phyloP scores from a whole-genome alignment of 2,797 vertebrate species.

The Eleutherodactylus coqui region DNA sequence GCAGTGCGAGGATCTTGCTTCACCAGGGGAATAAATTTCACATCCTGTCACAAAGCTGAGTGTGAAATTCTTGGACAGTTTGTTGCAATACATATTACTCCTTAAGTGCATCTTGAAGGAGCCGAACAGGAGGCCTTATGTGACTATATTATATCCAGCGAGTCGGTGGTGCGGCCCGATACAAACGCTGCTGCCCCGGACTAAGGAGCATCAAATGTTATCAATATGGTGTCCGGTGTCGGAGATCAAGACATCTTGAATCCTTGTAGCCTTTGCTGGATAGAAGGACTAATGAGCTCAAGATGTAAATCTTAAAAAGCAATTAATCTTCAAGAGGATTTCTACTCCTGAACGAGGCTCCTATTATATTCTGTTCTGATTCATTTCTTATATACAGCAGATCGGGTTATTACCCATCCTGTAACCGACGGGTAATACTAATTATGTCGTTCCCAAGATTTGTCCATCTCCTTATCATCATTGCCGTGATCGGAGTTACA shows the following conservation, averaged over 20 bases:
- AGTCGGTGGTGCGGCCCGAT: background rate
- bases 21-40: conserved; percentile 1
- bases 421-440: too few species aligned
- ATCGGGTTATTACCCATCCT: too few species aligned
- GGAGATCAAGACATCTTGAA: background rate
- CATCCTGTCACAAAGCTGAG: conserved; percentile 13
- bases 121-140: background rate
- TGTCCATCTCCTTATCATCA: too few species aligned
- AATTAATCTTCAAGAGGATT: too few species aligned
- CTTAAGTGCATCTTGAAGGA: conserved; percentile 6
- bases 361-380: too few species aligned
- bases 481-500: too few species aligned
- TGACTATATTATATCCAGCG: background rate
- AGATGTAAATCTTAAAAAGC: background rate
- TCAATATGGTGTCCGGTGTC: background rate
- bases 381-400: too few species aligned
- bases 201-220: background rate
- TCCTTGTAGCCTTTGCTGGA: background rate
- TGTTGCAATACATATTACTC: background rate
- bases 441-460: background rate
- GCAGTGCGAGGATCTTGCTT: background rate
- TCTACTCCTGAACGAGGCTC: too few species aligned
- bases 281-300: background rate
- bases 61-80: conserved; percentile 6
- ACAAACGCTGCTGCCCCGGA: background rate